Base-by-base conservation (phyloP, 2,113 vertebrate species). In the Campylomormyrus tamandua region DNA sequence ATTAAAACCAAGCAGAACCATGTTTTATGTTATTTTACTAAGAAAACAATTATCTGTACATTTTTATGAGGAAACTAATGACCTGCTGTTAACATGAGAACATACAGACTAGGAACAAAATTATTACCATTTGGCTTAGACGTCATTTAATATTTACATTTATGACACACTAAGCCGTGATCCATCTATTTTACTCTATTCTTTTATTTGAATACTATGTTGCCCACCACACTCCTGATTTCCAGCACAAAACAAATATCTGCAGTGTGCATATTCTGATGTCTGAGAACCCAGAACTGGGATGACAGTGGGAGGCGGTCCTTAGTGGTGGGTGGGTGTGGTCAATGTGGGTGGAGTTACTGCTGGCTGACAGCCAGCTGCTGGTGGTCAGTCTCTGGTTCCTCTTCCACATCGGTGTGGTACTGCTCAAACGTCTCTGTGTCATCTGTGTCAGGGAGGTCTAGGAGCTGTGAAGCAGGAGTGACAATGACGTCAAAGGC, bases 361-460 rank as follows among this genome's bases (percentile, higher is more conserved):
- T 98, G 98, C 96, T 99, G 98, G 94, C 98, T 99, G 96, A 99
- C 97, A 92, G 98, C 98, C 98, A 99, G 99, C 94, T 98, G 98
- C 94, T 98, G 98, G 95, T 98, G 98, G 96, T 99, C 98, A 0
- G 98, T 96, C 95, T 98, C 98, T 6, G 98, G 97, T 93, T 98
- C 98, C 90, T 98, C 98, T 93, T 87, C 49, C 95, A 98, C 97
- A 27, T 98, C 97, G 27, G 98, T 97, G 24, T 97, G 98, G 95
- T 98, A 99, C 90, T 99, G 98, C 95, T 99, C 98, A 93, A 99
- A 99, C 0, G 97, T 96, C 91, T 98, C 98, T n/a, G 62, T 70
- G 3, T 99, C 98, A 5, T 99, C 98, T 88, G 97, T 96, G 94
- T 99, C 98, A 53, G 98, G 98, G 93, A 99, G 97, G 91, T 98